A percentile compares a stretch with the other conserved stretches of the same genome.
These are phyloP conservation scores for Myiagra hebetior DNA, from an alignment of 2,113 vertebrate species.

Conservation along the genomic window DNA sequence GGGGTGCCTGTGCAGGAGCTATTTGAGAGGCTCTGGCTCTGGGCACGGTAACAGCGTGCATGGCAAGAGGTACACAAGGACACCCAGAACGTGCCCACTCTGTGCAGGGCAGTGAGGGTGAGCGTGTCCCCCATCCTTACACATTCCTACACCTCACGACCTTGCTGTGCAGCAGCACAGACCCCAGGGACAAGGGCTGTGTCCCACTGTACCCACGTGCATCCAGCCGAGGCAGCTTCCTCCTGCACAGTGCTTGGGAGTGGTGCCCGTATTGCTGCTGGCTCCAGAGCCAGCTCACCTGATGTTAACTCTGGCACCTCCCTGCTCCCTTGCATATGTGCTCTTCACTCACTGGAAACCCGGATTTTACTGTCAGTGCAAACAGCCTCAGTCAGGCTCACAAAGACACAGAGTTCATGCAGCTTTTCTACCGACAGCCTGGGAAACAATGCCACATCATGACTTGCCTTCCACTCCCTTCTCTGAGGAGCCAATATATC, in stretches of 20 bases:
- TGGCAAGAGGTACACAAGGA: neutral
- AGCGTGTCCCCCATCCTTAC: neutral
- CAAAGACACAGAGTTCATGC: neutral
- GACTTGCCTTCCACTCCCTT: neutral
- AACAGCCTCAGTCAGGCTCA: neutral
- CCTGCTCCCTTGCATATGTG: neutral
- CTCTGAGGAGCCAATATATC: neutral
- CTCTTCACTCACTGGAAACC: neutral
- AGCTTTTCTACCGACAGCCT: neutral
- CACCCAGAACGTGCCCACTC: neutral
- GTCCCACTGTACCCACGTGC: accelerated
- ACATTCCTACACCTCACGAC: neutral
- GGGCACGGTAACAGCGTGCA: accelerated
- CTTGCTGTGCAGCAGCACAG: neutral
- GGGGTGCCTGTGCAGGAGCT: neutral
- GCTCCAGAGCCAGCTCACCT: neutral
- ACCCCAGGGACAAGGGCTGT: neutral
- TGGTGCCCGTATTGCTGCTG: neutral
- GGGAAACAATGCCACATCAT: neutral
- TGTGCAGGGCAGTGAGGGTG: neutral
- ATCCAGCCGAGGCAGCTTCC: neutral
- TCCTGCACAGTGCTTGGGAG: neutral
- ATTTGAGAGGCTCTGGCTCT: neutral
- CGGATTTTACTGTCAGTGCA: neutral
- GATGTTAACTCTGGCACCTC: neutral